Conservation (phyloP, 2,888 invertebrate species). For the Mesorhabditis spiculigera region DNA sequence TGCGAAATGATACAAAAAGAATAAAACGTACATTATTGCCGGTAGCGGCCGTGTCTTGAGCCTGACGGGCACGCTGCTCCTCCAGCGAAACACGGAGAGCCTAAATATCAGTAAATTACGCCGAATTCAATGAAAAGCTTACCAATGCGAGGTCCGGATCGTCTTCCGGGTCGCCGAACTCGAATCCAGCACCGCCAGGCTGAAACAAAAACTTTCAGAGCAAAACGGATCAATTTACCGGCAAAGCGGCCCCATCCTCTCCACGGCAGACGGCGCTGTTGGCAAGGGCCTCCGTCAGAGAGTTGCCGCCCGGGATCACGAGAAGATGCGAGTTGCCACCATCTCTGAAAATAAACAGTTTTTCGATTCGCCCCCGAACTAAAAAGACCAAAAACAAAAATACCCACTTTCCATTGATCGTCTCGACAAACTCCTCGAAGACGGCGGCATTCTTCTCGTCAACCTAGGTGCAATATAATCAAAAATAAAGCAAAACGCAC, state of each 20-base stretch:
- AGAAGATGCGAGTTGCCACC: conserved; percentile 73
- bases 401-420: conserved; percentile 80
- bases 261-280: conserved; percentile 87
- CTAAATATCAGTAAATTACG: conserved; percentile 32
- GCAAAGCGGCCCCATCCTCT: conserved; percentile 76
- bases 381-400: neutral
- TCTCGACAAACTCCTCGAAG: conserved; percentile 83
- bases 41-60: conserved; percentile 56
- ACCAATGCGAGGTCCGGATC: conserved; percentile 94
- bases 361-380: neutral
- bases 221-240: conserved; percentile 7
- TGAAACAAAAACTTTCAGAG: conserved; percentile 18
- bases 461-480: conserved; percentile 64
- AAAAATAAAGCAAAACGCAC: neutral
- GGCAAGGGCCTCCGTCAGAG: conserved; percentile 75
- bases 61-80: conserved; percentile 64
- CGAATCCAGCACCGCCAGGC: conserved; percentile 71
- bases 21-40: conserved; percentile 13
- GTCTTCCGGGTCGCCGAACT: conserved; percentile 98
- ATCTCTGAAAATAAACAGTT: conserved; percentile 31
- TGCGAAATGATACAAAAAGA: too few relatives aligned
- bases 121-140: conserved; percentile 19
- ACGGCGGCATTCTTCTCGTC: conserved; percentile 75
- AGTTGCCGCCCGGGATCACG: conserved; percentile 90
- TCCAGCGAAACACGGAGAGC: conserved; percentile 65